Evolutionary conservation across 2,888 invertebrate species (phyloP).

Genomic region (Bugula neritina): DNA sequence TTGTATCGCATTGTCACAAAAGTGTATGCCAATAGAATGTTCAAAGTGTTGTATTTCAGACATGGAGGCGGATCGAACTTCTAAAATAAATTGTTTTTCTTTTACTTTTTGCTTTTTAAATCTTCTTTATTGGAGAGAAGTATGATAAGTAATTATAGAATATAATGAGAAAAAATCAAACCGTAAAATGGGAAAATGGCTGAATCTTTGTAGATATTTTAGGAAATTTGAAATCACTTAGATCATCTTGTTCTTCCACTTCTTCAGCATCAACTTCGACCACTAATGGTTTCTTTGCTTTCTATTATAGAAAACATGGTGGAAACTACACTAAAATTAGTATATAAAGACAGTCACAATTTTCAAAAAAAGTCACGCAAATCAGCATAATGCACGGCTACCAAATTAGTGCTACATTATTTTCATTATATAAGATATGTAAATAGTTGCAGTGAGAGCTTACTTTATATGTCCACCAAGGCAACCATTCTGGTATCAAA

Average conservation of each 20-base stretch:
- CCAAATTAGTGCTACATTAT: neutral
- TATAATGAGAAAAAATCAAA: too few relatives aligned
- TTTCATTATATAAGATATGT: neutral
- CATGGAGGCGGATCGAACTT: neutral
- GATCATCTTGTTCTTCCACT: constrained; percentile 4
- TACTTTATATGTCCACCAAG: constrained; percentile 26
- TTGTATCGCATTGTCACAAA: constrained; percentile 13
- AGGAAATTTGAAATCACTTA: neutral
- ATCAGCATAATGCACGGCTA: neutral
- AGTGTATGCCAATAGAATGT: constrained; percentile 3
- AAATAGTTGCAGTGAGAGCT: neutral
- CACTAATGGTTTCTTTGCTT: constrained; percentile 12
- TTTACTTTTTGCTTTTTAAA: too few relatives aligned
- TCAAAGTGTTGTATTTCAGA: constrained; percentile 5
- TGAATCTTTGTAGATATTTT: constrained; percentile 23
- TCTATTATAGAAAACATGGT: neutral
- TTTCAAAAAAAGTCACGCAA: neutral
- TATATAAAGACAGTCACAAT: too few relatives aligned
- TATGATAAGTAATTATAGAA: too few relatives aligned
- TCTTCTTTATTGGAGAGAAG: too few relatives aligned
- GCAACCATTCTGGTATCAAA: constrained; percentile 4
- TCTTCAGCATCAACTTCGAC: neutral
- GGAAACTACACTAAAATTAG: too few relatives aligned
- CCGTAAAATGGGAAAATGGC: neutral
- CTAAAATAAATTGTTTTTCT: too few relatives aligned